phyloP scores from a whole-genome alignment of 1,140 invertebrate genomes.

The Phortica variegata region DNA sequence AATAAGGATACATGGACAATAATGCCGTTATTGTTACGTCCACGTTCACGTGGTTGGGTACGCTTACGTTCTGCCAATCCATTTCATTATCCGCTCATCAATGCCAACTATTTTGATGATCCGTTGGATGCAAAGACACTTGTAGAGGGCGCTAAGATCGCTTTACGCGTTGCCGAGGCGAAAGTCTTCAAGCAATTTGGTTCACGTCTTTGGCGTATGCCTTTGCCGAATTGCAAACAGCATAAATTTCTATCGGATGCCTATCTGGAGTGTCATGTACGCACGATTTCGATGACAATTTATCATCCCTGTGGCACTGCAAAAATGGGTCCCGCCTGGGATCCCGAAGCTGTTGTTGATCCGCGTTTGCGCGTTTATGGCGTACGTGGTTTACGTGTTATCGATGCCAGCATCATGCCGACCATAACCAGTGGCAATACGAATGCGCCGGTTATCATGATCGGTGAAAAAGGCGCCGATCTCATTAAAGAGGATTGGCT shows the following conservation, averaged over 20 bases:
- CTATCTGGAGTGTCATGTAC: slow-evolving; percentile 83
- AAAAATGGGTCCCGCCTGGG: slow-evolving; percentile 79
- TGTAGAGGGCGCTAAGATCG: slow-evolving; percentile 80
- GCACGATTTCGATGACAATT: slow-evolving; percentile 83
- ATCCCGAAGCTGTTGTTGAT: slow-evolving; percentile 79
- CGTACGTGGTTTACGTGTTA: slow-evolving; percentile 74
- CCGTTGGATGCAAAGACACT: slow-evolving; percentile 73
- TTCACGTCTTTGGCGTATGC: slow-evolving; percentile 70
- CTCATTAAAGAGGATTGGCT: slow-evolving; percentile 77
- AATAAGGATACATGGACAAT: slow-evolving; percentile 80
- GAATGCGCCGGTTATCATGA: slow-evolving; percentile 84
- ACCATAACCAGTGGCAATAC: slow-evolving; percentile 80
- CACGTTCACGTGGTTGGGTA: slow-evolving; percentile 77
- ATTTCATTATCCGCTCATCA: slow-evolving; percentile 79
- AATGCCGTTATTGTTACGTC: slow-evolving; percentile 77
- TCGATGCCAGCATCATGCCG: slow-evolving; percentile 89
- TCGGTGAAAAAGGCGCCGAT: slow-evolving; percentile 82
- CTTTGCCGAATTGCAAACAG: slow-evolving; percentile 77
- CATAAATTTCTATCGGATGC: slow-evolving; percentile 72
- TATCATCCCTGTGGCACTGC: slow-evolving; percentile 80
- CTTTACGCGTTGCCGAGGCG: slow-evolving; percentile 69
- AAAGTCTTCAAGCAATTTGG: slow-evolving; percentile 79
- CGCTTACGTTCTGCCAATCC: slow-evolving; percentile 76
- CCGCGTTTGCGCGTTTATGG: slow-evolving; percentile 76
- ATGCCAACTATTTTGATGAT: slow-evolving; percentile 86